Evolutionary conservation across 1,140 invertebrate species (phyloP), one percentile per base, ranked within the genome.

Genomic region (Aphelenchoides fujianensis): DNA sequence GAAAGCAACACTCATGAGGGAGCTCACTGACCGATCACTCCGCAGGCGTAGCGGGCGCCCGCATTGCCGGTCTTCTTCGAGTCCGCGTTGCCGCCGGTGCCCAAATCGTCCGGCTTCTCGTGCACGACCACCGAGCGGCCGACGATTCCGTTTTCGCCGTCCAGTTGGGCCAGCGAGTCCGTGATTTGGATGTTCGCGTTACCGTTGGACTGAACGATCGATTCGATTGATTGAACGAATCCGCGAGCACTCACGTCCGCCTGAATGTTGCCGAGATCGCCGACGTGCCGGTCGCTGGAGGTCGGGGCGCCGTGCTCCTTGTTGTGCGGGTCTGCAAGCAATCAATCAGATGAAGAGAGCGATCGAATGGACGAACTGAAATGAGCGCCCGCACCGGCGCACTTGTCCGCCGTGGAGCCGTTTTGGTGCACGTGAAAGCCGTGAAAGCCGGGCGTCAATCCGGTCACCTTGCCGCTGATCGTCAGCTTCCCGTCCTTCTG

Each of bases 21-120:
- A 27, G n/a, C n/a, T n/a, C n/a, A 61, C 16, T 66, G 57, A 36
- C 80, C 68, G 63, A 93, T 90, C 75, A 92, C 88, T 23, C 91
- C 92, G 81, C 92, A 94, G n/a, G 89, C 91, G 62, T 90, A 84
- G 35, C 92, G 87, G 12, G 86, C 88, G 3, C 92, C 92, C 31
- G 92, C 90, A 79, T 92, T 91, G 75, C 92, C 92, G 0, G 91
- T 92, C 73, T 88, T 91, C 79, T 87, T 86, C 32, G 91, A 92
- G 72, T 91, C 90, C 0, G 86, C 82, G 75, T 89, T 88, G 27
- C 86, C 87, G 12, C 89, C 89, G 74, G 85, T 87, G 0, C 92
- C 92, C 36, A 92, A 88, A 86, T 94, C 92, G 80, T 94, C 92
- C 70, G 86, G 86, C 53, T 86, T 86, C 2, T 86, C 86, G 80